Evolutionary conservation across 2,113 vertebrate species (phyloP).

Genomic region (Seriola rivoliana): DNA sequence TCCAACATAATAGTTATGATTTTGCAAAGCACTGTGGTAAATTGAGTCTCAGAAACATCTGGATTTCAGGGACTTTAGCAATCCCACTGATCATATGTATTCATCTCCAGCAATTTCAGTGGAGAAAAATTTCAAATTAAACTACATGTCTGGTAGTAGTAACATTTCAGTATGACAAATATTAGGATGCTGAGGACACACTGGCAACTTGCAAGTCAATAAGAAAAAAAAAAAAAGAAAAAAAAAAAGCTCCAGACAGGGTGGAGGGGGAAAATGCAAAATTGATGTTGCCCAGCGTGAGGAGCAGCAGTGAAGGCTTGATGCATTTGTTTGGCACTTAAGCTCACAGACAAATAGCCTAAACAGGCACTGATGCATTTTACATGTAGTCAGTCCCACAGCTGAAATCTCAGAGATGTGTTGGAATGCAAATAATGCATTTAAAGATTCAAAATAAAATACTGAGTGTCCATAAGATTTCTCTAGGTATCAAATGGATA

Average conservation of each 20-base stretch:
- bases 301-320: not conserved
- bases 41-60: constrained; percentile 4
- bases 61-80: not conserved
- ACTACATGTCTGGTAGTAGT: not conserved
- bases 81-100: not conserved
- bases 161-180: not conserved
- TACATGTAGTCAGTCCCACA: constrained; percentile 7
- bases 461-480: not conserved
- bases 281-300: not conserved
- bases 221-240: not conserved
- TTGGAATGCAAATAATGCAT: constrained; percentile 17
- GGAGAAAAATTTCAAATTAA: not conserved
- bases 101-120: not conserved
- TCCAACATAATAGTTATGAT: not conserved
- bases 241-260: not conserved
- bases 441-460: not conserved
- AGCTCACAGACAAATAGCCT: not conserved
- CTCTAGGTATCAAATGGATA: not conserved
- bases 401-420: constrained; percentile 21
- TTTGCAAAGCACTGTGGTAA: not conserved
- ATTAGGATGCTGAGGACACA: not conserved
- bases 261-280: not conserved
- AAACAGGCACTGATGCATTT: not conserved
- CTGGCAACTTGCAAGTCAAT: not conserved
- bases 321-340: constrained; percentile 26